Evolutionary conservation across 2,888 invertebrate genomes (phyloP), one percentile per base, ranked within the genome.

Genomic region (Agrochola circellaris): DNA sequence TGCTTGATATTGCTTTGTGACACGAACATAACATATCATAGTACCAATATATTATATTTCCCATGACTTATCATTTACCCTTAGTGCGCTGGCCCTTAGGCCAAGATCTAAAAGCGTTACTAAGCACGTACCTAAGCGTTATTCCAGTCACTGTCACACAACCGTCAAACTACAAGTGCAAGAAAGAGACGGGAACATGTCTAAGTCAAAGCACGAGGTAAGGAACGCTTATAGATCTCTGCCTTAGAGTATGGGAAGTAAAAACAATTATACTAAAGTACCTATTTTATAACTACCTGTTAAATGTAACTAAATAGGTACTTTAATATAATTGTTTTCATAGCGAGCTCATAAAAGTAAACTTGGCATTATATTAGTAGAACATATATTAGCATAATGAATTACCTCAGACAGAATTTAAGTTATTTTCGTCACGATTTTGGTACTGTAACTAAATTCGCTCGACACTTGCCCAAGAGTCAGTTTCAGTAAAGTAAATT

Each of bases 1-100:
- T 69, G 58, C n/a, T 75, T 61, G 62, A 58, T 76, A 66, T 58
- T 81, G 30, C 20, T 81, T 85, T 85, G 83, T 83, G 85, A 81
- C 81, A 38, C 20, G n/a, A 69, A 75, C 54, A 58, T 70, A 45
- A 38, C 4, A 81, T 67, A 64, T 23, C 71, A 48, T 56, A 68
- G 51, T 62, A 73, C 58, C 73, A 51, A 30, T 38, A 5, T 20
- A 62, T 11, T 38, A 5, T 20, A 62, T 11, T 34, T n/a, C 17
- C 3, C 30, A 51, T 51, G 7, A 20, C 2, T 42, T 65, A 45
- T 26, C 15, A 15, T 26, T 45, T 26, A 42, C 11, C 20, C 20
- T 4, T 7, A 38, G 65, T 66, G 20, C 26, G 3, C 48, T 20
- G 17, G 26, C 30, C 15, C 11, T 26, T 8, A 23, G 9, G 15